Evolutionary conservation across 2,113 vertebrate genomes (phyloP).

Genomic region (Mastomys natalensis): DNA sequence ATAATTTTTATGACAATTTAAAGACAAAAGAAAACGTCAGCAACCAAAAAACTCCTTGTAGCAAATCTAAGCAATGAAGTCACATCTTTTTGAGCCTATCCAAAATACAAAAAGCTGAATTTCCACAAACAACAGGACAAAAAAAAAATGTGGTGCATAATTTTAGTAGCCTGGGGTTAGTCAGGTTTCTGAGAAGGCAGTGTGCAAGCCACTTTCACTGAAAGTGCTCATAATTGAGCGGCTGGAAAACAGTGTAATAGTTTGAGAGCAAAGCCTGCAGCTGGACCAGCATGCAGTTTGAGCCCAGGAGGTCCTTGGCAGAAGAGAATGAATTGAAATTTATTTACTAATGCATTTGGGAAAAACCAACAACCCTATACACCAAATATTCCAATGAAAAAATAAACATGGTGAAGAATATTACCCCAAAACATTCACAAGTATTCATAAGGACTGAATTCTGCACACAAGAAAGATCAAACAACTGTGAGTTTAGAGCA

Average conservation of each 20-base stretch:
- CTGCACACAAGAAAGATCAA: conserved; percentile 17
- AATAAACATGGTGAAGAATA: conserved; percentile 23
- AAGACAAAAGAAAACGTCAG: not conserved
- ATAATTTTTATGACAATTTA: not conserved
- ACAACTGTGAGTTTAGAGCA: not conserved
- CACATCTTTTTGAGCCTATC: not conserved
- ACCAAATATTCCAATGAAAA: conserved; percentile 5
- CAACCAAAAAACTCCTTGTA: not conserved
- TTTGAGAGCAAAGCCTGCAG: conserved; percentile 16
- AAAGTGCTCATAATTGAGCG: conserved; percentile 25
- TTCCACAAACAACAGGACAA: conserved; percentile 6
- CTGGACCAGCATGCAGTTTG: not conserved
- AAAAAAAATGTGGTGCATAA: not conserved
- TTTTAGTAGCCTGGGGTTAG: not conserved
- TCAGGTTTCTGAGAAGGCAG: conserved; percentile 11
- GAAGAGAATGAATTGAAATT: conserved; percentile 37
- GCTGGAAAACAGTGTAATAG: not conserved
- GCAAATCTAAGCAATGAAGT: conserved; percentile 20
- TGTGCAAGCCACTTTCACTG: conserved; percentile 3
- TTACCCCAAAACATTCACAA: not conserved
- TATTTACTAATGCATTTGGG: conserved; percentile 33
- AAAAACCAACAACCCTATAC: not conserved
- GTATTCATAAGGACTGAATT: not conserved
- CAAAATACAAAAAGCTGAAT: conserved; percentile 46
- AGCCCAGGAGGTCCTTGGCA: not conserved